Percentiles rank a stretch among this genome's conserved stretches.
These are phyloP conservation scores for Arizona elegans DNA, from an alignment of 2,113 vertebrate genomes.

Conservation along the genomic window DNA sequence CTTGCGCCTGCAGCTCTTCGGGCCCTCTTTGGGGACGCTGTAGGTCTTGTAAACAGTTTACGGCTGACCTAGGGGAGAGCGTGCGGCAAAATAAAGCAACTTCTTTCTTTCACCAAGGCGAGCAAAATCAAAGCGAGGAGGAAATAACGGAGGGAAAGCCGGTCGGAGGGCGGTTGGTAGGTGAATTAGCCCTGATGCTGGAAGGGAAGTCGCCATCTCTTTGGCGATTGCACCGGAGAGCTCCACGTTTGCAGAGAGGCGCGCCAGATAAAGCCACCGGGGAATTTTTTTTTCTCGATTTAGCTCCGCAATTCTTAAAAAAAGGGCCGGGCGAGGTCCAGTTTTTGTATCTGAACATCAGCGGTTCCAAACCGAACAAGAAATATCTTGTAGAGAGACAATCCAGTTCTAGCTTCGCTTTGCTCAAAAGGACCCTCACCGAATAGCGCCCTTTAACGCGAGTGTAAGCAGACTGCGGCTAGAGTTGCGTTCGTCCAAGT, in stretches of 20 bases:
- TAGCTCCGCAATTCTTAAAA: neutral
- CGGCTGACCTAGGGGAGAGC: slow-evolving; percentile 43
- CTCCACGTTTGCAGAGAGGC: neutral
- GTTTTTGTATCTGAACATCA: neutral
- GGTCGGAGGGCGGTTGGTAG: neutral
- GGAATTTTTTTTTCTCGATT: no score
- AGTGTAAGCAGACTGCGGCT: neutral
- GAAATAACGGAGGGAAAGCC: neutral
- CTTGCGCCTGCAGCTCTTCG: slow-evolving; percentile 29
- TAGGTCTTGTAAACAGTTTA: slow-evolving; percentile 51
- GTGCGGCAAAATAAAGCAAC: neutral
- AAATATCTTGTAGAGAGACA: neutral
- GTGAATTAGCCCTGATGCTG: neutral
- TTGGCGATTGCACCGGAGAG: neutral
- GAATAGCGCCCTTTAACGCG: neutral
- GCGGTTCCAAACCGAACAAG: neutral
- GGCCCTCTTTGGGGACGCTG: slow-evolving; percentile 25
- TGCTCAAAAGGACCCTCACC: neutral
- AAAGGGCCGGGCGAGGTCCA: neutral
- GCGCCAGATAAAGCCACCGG: neutral
- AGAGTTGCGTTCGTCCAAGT: neutral
- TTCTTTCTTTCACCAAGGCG: neutral
- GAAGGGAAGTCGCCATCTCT: neutral
- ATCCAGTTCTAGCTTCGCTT: neutral
- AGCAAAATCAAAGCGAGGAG: neutral